Evolutionary conservation across 2,888 invertebrate species (phyloP), one percentile per base, ranked within the genome.

Genomic region (Ichneumon xanthorius): DNA sequence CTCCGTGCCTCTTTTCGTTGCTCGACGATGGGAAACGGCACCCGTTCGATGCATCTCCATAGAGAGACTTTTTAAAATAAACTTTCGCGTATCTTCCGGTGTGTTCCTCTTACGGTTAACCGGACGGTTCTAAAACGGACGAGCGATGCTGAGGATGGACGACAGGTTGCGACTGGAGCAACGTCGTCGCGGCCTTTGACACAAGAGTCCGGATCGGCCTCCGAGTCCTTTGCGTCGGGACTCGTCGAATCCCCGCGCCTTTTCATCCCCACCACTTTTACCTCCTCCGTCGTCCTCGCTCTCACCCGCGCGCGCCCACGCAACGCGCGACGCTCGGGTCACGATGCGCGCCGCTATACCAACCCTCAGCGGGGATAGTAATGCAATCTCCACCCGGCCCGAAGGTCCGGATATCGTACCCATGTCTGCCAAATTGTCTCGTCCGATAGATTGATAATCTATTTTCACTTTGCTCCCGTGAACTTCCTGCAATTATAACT

Each of bases 171-270:
- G 82, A 84, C 77, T 80, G 80, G 50, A 72, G 77, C 58, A 80
- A 63, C 75, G 82, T 85, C 81, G 86, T 79, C 48, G 61, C 80
- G 83, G 67, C 50, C 83, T 83, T 83, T 78, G 77, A 78, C 85
- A 77, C 85, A 68, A 75, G 71, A 72, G 58, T 73, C 45, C 75
- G 40, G 75, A 75, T 61, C 73, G 75, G 75, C n/a, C n/a, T 37
- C 72, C 63, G 40, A 67, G 67, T 67, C 67, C 67, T 67, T 37
- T 67, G 68, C 68, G 68, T 68, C 55, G 55, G 73, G 55, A 73
- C 55, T 55, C 73, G 58, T 55, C 45, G 73, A 73, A 73, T 48
- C 45, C 26, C 73, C 58, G 73, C 55, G 55, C 73, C 37, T 26
- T 45, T 37, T 37, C 58, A 19, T 45, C 68, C 45, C 26, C 68